Evolutionary conservation across 1,140 invertebrate species (phyloP), one percentile per base, ranked within the genome.

Genomic region (Ruditapes philippinarum): DNA sequence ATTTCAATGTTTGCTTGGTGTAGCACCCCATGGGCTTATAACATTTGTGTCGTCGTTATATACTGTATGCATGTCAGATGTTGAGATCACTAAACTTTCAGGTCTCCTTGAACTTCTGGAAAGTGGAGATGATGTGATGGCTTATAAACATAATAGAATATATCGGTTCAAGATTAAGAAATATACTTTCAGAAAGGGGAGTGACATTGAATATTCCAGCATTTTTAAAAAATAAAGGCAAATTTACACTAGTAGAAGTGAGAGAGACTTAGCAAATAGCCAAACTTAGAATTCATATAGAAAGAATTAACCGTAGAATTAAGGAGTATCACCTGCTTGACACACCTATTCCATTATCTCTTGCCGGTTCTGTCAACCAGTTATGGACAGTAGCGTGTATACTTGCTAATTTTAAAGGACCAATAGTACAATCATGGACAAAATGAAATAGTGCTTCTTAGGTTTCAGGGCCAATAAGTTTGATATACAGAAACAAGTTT

Each of bases 1-100:
- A 38, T 91, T 88, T 78, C 91, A 92, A 87, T 81, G 91, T 36
- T 54, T 92, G 2, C 68, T 92, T 12, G 90, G 91, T 19, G 90
- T 92, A 38, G 60, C 88, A 17, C 91, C 88, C 38, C 45, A 89
- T 88, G 90, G 90, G 19, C 81, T 68, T 33, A 4, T 91, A 0
- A 85, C 62, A 12, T 92, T 91, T 74, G 57, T 91, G 25, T 89
- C 87, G n/a, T n/a, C n/a, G 25, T 38, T 91, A 28, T 91, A 54
- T 40, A 79, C 90, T 42, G 81, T 81, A 14, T 91, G 73, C n/a
- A 91, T 85, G 54, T 91, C 90, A 0, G 90, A 91, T 74, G 36
- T 81, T 3, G 87, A 91, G 73, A 85, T 83, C 17, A 76, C 70
- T 31, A 33, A 36, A 31, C 36, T 74, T 1, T 85, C 68, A 22